Evolutionary conservation across 2,113 vertebrate species (phyloP), one percentile per base, ranked within the genome.

Genomic region (Lepus europaeus): DNA sequence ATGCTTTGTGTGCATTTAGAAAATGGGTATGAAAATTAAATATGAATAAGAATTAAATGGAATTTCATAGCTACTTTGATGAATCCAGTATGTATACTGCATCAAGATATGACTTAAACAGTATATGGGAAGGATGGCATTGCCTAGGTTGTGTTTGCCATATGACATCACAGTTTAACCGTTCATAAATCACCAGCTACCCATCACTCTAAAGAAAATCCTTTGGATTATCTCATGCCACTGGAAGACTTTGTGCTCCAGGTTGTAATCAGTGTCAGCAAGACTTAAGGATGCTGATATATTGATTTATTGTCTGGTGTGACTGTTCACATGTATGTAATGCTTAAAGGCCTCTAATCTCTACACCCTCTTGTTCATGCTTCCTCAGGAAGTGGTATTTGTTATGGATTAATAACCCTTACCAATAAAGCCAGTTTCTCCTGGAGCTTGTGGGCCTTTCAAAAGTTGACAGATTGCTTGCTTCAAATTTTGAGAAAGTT

Each of bases 111-210:
- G 95, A 88, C 63, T 97, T 89, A 81, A 33, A 8, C 68, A 93
- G 66, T 83, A 68, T 56, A 79, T 31, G 68, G 94, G 53, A 94
- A 96, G 51, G 95, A 69, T 92, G 87, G 79, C 84, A 81, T 96
- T 96, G 96, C 66, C 79, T 86, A 91, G 36, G 31, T 53, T 95
- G 78, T 95, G 61, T 97, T 97, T 98, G 93, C 87, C 77, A 90
- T 93, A 93, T 94, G 72, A 97, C 66, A 85, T 96, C 73, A 96
- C 39, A 59, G 5, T 87, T 97, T 97, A 81, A 64, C 70, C 82
- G 78, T 93, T 96, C 97, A 88, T 97, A 96, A 98, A 97, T 96
- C 94, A 93, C 72, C 82, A 93, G 97, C 89, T 96, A 97, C 80
- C 96, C 1, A 69, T 4, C 0, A 27, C 56, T 81, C 93, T 76